phyloP scores from a whole-genome alignment of 2,797 vertebrate genomes.

The Amphiprion clarkii region DNA sequence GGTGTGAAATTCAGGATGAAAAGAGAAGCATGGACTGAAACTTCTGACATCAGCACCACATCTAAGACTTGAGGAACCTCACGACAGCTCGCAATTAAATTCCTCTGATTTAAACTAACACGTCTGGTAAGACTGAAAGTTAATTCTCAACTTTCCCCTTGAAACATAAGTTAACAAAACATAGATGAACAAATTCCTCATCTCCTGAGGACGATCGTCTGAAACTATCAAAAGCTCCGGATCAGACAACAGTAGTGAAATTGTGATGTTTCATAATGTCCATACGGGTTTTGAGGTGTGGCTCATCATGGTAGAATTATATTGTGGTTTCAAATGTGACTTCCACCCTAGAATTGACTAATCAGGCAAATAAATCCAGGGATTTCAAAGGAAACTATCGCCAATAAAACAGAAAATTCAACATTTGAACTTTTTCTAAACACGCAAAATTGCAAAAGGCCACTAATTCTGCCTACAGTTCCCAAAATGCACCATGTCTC shows the following conservation, averaged over 20 bases:
- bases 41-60: neutral
- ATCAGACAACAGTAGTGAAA: neutral
- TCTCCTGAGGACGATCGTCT: neutral
- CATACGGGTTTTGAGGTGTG: conserved; percentile 36
- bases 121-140: too few species aligned
- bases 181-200: neutral
- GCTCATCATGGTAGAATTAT: conserved; percentile 15
- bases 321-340: too few species aligned
- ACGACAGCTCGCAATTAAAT: neutral
- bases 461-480: conserved; percentile 17
- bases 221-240: conserved; percentile 4
- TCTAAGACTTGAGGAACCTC: neutral
- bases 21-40: neutral
- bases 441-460: too few species aligned
- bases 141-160: neutral
- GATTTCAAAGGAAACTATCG: too few species aligned
- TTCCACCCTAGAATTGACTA: too few species aligned
- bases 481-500: conserved; percentile 12
- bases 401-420: too few species aligned
- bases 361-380: too few species aligned
- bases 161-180: neutral
- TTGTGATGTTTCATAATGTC: conserved; percentile 1
- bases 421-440: too few species aligned
- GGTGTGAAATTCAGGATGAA: neutral
- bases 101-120: too few species aligned